Base-by-base conservation (phyloP, 1,140 invertebrate species). In the Thaumetopoea pityocampa region DNA sequence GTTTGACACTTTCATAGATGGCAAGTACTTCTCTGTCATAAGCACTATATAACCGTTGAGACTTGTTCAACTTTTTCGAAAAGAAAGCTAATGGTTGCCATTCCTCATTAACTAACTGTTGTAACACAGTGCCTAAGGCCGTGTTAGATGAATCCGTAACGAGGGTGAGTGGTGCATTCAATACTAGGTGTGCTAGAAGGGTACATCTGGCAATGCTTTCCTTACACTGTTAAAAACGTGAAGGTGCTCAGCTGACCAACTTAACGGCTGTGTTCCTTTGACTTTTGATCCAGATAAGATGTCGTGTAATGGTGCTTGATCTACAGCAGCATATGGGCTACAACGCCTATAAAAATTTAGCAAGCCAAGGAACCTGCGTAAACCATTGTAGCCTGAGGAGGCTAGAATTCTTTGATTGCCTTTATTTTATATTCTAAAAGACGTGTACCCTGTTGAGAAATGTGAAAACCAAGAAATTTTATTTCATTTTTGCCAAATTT, bases 41-140 rank as follows among this genome's bases (percentile, higher is more conserved):
- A n/a, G n/a, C n/a, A n/a, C n/a, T n/a, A n/a, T n/a, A n/a, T n/a
- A n/a, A n/a, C n/a, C n/a, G n/a, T 10, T 26, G 23, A 4, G 23
- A n/a, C 4, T n/a, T n/a, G 9, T 4, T 9, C 2, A 26, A 5
- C n/a, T 26, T 26, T 4, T 10, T 8, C 4, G 11, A 27, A 9
- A 12, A 27, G 8, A 27, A 27, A 14, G 26, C 26, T 7, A 27
- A 14, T 2, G 26, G 26, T 27, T 27, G 26, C 26, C 26, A 27
- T 27, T 11, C 1, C 3, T 3, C 10, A 5, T 7, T 14, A 12
- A 6, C 5, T n/a, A n/a, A n/a, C 10, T 29, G 27, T 14, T 29
- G 27, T 2, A 16, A 5, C 4, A 29, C 27, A 29, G 27, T n/a
- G 0, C 27, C 27, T 10, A 29, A 5, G 7, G 27, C 27, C 1